phyloP scores from a whole-genome alignment of 2,113 vertebrate species.

The Leucosticte australis region DNA sequence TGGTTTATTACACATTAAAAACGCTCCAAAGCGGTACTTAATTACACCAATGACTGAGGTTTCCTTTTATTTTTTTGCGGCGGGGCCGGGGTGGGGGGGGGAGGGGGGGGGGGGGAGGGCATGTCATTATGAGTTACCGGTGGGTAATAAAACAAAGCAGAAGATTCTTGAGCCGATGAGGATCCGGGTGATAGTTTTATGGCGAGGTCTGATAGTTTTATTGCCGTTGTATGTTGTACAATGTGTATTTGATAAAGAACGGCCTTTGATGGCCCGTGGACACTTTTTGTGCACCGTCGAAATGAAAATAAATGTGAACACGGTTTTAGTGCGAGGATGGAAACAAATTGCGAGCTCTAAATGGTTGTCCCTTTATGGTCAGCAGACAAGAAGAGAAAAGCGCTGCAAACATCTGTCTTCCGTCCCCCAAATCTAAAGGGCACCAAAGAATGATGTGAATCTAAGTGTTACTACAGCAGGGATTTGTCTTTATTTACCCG shows the following conservation, averaged over 20 bases:
- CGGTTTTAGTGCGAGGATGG: constrained; percentile 65
- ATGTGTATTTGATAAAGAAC: constrained; percentile 82
- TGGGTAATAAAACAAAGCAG: neutral
- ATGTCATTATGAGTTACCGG: neutral
- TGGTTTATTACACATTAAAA: constrained; percentile 56
- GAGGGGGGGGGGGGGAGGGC: too few relatives aligned
- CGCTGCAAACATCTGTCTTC: constrained; percentile 80
- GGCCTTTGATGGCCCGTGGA: constrained; percentile 74
- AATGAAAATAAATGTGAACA: constrained; percentile 80
- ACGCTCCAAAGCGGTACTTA: constrained; percentile 18
- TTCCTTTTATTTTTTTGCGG: neutral
- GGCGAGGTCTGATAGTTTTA: constrained; percentile 73
- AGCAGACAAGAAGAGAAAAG: constrained; percentile 78
- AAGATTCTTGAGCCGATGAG: constrained; percentile 40
- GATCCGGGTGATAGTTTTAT: constrained; percentile 72
- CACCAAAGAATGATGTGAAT: constrained; percentile 82
- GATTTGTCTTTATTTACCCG: constrained; percentile 77
- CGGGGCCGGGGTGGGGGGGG: neutral
- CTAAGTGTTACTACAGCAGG: constrained; percentile 75
- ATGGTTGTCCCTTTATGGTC: constrained; percentile 78
- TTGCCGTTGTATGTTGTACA: constrained; percentile 71
- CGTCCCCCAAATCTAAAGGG: constrained; percentile 75
- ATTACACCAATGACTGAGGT: constrained; percentile 18
- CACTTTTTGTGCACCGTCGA: constrained; percentile 69
- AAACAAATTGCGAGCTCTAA: constrained; percentile 79